Percentiles rank a stretch among this genome's conserved stretches.
Conservation (phyloP, 2,888 invertebrate genomes). For the Diadromus collaris region DNA sequence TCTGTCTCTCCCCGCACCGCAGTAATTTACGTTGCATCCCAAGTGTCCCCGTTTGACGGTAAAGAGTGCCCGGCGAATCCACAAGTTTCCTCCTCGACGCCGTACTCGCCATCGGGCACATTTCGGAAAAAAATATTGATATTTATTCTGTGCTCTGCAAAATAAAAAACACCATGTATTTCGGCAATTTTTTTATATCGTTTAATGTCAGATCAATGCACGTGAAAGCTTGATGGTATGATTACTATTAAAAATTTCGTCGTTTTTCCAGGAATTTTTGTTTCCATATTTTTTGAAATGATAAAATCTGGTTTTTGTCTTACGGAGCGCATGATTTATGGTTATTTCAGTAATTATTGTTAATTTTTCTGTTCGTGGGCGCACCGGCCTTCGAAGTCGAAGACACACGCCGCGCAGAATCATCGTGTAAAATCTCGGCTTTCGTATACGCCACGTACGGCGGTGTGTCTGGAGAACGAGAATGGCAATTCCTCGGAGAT, state of each 20-base stretch:
- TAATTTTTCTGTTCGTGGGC: neutral
- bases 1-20: conserved; percentile 25
- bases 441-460: conserved; percentile 4
- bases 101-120: conserved; percentile 3
- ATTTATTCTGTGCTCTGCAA: too few relatives aligned
- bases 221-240: too few relatives aligned
- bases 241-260: neutral
- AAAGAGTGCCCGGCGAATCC: conserved; percentile 2
- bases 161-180: too few relatives aligned
- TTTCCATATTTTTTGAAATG: neutral
- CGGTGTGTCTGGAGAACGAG: conserved; percentile 31
- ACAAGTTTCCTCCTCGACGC: conserved; percentile 10
- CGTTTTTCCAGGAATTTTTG: neutral
- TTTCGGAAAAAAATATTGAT: neutral
- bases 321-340: neutral
- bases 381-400: conserved; percentile 26
- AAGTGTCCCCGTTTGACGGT: conserved; percentile 41
- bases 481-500: conserved; percentile 47
- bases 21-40: conserved; percentile 32
- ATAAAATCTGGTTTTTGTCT: neutral
- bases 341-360: neutral
- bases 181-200: too few relatives aligned
- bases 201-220: too few relatives aligned
- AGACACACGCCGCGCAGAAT: conserved; percentile 25
- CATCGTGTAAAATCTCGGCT: conserved; percentile 15